phyloP scores from a whole-genome alignment of 2,888 invertebrate species.

The Hyposoter didymator region DNA sequence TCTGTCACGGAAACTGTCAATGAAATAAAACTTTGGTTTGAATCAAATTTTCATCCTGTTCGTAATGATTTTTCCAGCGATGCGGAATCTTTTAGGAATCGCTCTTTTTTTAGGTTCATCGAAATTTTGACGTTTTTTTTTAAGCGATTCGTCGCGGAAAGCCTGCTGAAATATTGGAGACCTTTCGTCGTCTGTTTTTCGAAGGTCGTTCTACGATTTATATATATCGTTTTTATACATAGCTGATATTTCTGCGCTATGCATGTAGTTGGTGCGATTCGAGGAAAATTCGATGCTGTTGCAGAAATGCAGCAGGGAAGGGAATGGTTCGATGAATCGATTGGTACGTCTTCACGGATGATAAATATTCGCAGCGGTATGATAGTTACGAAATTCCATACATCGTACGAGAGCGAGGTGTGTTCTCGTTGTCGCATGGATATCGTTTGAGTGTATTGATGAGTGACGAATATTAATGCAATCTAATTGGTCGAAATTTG shows the following conservation, averaged over 20 bases:
- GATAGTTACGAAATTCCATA: background rate
- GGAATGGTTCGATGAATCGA: constrained; percentile 62
- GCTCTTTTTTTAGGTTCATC: too few relatives aligned
- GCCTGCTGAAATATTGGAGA: background rate
- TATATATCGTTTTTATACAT: constrained; percentile 44
- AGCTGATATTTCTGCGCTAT: background rate
- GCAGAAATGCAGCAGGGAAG: constrained; percentile 12
- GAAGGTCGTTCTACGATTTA: constrained; percentile 50
- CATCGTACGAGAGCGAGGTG: background rate
- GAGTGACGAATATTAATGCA: constrained; percentile 18
- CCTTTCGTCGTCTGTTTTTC: constrained; percentile 56
- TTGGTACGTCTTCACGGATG: constrained; percentile 37
- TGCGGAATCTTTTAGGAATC: too few relatives aligned
- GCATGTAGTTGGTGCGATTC: constrained; percentile 1
- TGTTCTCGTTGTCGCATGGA: constrained; percentile 6
- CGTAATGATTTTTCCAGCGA: too few relatives aligned
- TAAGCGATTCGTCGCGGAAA: background rate
- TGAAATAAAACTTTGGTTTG: too few relatives aligned
- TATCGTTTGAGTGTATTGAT: constrained; percentile 26
- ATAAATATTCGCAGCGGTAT: constrained; percentile 32
- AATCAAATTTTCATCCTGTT: too few relatives aligned
- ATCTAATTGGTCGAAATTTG: constrained; percentile 14
- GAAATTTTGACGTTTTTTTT: too few relatives aligned
- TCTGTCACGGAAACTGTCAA: too few relatives aligned
- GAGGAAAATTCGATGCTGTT: constrained; percentile 56